These are phyloP conservation scores for Archaeoteleia sp. DNA, from an alignment of 2,888 invertebrate genomes.

Conservation along the genomic window DNA sequence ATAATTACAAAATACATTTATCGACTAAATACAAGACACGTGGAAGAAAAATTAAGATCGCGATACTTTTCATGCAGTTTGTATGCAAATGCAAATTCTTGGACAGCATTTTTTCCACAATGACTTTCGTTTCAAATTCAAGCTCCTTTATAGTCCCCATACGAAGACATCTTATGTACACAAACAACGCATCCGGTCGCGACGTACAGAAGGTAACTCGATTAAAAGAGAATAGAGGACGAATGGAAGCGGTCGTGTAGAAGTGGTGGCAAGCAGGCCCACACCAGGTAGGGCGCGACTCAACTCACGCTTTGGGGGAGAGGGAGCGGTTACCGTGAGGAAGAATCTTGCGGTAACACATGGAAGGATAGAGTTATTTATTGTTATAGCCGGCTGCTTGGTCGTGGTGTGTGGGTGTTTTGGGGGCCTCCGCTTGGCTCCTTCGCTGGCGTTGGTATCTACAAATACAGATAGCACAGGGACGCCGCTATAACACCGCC, in stretches of 20 bases:
- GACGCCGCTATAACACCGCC: slow-evolving; percentile 63
- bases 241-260: slow-evolving; percentile 20
- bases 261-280: slow-evolving; percentile 25
- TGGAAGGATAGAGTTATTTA: slow-evolving; percentile 73
- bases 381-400: slow-evolving; percentile 70
- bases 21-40: too few relatives aligned
- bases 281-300: slow-evolving; percentile 41
- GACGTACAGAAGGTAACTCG: slow-evolving; percentile 61
- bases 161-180: neutral
- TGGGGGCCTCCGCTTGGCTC: slow-evolving; percentile 59
- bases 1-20: too few relatives aligned
- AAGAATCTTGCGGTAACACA: slow-evolving; percentile 70
- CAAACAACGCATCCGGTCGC: slow-evolving; percentile 57
- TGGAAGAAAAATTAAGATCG: too few relatives aligned
- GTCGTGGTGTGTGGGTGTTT: slow-evolving; percentile 70
- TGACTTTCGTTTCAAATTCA: neutral
- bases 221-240: slow-evolving; percentile 55
- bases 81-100: neutral
- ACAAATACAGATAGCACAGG: slow-evolving; percentile 57
- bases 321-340: slow-evolving; percentile 65
- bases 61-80: too few relatives aligned
- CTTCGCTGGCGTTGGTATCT: slow-evolving; percentile 53
- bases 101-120: neutral
- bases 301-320: slow-evolving; percentile 39
- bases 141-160: too few relatives aligned